A percentile compares a stretch with the other conserved stretches of the same genome.
These are phyloP conservation scores for Patiria miniata DNA, from an alignment of 35 echinoderm and acorn worm species.

Conservation along the genomic window DNA sequence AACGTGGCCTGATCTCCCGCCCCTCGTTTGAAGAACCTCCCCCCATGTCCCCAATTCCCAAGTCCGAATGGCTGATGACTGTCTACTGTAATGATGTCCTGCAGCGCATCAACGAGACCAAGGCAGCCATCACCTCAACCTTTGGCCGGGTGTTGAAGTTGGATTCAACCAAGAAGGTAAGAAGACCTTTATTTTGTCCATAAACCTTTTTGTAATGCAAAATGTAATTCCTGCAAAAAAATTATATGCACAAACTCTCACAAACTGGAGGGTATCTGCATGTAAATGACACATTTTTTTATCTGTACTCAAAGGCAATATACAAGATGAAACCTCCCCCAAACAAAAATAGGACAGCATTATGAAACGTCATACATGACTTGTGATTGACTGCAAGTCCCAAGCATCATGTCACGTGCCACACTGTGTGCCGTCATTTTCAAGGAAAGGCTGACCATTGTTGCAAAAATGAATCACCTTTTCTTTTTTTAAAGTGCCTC, in stretches of 20 bases:
- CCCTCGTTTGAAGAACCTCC: constrained; percentile 16
- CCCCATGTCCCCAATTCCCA: constrained; percentile 43
- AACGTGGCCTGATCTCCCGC: not conserved
- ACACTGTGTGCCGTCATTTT: too few species aligned
- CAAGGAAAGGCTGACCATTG: too few species aligned
- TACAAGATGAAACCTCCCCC: too few species aligned
- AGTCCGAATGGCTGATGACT: constrained; percentile 45
- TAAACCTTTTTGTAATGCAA: not conserved
- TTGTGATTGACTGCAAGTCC: too few species aligned
- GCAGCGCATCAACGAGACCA: constrained; percentile 42
- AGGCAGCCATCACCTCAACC: constrained; percentile 54
- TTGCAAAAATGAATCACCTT: too few species aligned
- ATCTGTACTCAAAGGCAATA: too few species aligned
- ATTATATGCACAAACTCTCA: not conserved
- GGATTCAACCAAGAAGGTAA: constrained; percentile 71
- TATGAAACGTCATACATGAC: too few species aligned
- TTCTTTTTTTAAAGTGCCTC: too few species aligned
- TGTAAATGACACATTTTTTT: too few species aligned
- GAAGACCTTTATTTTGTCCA: not conserved
- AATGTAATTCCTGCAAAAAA: not conserved
- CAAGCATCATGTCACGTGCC: too few species aligned
- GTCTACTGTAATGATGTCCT: constrained; percentile 64
- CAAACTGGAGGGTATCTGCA: not conserved
- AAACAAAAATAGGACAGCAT: too few species aligned
- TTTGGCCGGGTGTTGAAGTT: constrained; percentile 61